phyloP scores from a whole-genome alignment of 2,888 invertebrate species.

The Plagodis dolabraria region DNA sequence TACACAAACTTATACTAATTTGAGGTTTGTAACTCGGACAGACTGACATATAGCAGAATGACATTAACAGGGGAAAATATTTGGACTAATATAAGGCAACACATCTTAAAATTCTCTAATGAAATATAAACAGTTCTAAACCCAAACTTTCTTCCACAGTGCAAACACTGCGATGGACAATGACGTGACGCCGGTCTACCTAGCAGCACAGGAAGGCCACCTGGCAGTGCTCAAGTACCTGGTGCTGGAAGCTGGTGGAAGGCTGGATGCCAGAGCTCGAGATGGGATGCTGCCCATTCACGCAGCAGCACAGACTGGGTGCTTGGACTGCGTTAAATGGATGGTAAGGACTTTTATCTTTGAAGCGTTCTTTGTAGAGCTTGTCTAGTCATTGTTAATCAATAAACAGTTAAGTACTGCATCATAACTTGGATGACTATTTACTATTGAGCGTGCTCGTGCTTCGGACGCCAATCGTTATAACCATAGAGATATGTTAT shows the following conservation, averaged over 20 bases:
- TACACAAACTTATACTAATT: too few relatives aligned
- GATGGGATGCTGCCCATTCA: slow-evolving; percentile 97
- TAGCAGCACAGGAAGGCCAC: slow-evolving; percentile 95
- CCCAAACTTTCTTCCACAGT: slow-evolving; percentile 75
- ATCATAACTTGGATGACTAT: background rate
- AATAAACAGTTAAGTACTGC: too few relatives aligned
- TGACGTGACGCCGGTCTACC: slow-evolving; percentile 95
- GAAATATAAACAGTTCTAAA: background rate
- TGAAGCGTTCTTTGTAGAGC: background rate
- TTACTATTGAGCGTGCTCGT: too few relatives aligned
- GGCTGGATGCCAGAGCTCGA: slow-evolving; percentile 92
- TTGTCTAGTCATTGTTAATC: background rate
- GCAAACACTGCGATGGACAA: slow-evolving; percentile 97
- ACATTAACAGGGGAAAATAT: too few relatives aligned
- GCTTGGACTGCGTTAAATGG: slow-evolving; percentile 94
- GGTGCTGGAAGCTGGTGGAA: slow-evolving; percentile 92
- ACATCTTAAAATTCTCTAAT: too few relatives aligned
- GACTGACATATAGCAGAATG: too few relatives aligned
- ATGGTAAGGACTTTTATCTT: slow-evolving; percentile 87
- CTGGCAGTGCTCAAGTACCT: slow-evolving; percentile 93
- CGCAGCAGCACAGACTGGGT: slow-evolving; percentile 95
- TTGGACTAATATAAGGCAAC: too few relatives aligned
- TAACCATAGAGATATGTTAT: too few relatives aligned
- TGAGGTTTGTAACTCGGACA: too few relatives aligned
- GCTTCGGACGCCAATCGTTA: too few relatives aligned